Evolutionary conservation across 2,797 vertebrate genomes (phyloP), one percentile per base, ranked within the genome.

Genomic region (Myotis vivesi): DNA sequence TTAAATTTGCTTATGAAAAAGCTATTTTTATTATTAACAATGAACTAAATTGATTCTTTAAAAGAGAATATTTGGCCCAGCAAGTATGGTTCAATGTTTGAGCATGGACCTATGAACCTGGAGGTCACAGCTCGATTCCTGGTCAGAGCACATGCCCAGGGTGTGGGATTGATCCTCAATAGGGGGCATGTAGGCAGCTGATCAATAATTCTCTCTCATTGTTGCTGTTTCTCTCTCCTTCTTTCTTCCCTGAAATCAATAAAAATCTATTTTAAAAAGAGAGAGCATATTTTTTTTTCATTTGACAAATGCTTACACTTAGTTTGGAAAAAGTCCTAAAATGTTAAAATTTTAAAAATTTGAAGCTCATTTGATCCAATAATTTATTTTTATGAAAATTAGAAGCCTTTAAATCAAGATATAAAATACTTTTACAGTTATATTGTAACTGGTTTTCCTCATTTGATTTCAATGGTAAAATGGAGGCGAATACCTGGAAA

Each of bases 401-500:
- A 28, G 20, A 94, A 94, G 6, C 20, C 13, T 87, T 86, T 80
- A 92, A 55, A 90, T 80, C n/a, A 91, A 86, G 15, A 77, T 83
- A 57, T 69, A 83, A 93, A 71, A 49, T 72, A 46, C 10, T 62
- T 80, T 88, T 49, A 44, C 22, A 85, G n/a, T 72, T 68, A 84
- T n/a, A 57, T 33, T 87, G 23, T 36, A 69, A 88, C 41, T 77
- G 9, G 13, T 82, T 72, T 90, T 92, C 10, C 7, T 84, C 36
- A 68, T 68, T 82, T 90, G 23, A 81, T 89, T 76, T 73, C 12
- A 90, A 23, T 20, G 86, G 6, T 36, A 77, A 86, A 69, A 53
- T 41, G 8, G 25, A 84, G 28, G 15, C 82, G 36, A 87, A 75
- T 38, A 87, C 5, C 5, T 30, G 13, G 12, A 62, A 62, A 62